phyloP scores from a whole-genome alignment of 2,888 invertebrate genomes.

The Zygaena filipendulae region DNA sequence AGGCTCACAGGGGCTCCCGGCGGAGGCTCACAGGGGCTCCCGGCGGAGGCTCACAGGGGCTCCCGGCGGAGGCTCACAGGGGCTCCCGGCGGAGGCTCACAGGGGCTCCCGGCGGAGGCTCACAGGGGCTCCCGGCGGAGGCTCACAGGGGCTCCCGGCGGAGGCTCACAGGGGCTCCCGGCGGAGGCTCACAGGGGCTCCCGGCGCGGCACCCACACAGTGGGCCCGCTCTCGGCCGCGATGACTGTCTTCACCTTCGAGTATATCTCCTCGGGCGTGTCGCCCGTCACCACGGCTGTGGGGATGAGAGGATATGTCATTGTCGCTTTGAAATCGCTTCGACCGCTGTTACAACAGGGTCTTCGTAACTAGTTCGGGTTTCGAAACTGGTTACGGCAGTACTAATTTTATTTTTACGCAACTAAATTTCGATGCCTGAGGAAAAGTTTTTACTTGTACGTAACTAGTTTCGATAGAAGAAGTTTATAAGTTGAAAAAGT shows the following conservation, averaged over 20 bases:
- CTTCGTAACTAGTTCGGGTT: too few relatives aligned
- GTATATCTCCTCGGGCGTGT: constrained; percentile 98
- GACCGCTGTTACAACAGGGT: too few relatives aligned
- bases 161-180: constrained; percentile 91
- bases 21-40: constrained; percentile 96
- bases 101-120: constrained; percentile 96
- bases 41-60: constrained; percentile 95
- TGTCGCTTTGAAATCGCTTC: too few relatives aligned
- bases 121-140: constrained; percentile 96
- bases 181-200: constrained; percentile 88
- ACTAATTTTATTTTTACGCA: too few relatives aligned
- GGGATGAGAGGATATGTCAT: too few relatives aligned
- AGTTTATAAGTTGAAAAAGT: too few relatives aligned
- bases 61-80: constrained; percentile 96
- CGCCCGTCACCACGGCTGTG: constrained; percentile 93
- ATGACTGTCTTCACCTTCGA: constrained; percentile 94
- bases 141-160: constrained; percentile 96
- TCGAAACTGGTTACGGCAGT: too few relatives aligned
- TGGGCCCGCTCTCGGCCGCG: constrained; percentile 93
- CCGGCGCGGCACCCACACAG: constrained; percentile 97
- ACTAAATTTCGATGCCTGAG: too few relatives aligned
- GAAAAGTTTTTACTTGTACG: too few relatives aligned
- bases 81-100: constrained; percentile 96
- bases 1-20: constrained; percentile 95
- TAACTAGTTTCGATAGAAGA: too few relatives aligned